Percentiles rank a stretch among this genome's conserved stretches.
phyloP scores from a whole-genome alignment of 2,888 invertebrate genomes.

The Allygus modestus region DNA sequence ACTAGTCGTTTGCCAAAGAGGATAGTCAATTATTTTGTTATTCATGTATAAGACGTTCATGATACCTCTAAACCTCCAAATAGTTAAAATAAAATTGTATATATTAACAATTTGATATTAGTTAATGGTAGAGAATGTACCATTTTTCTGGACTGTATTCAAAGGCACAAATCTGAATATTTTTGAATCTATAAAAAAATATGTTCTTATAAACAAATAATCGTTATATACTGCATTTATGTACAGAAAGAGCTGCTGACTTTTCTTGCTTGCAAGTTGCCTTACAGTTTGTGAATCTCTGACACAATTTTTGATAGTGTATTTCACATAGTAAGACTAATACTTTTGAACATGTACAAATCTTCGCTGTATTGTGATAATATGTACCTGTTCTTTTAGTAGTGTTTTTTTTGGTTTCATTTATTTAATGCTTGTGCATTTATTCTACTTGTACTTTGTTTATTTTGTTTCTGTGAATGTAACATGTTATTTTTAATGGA shows the following conservation, averaged over 20 bases:
- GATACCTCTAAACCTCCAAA: too few relatives aligned
- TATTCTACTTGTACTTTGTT: neutral
- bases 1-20: constrained; percentile 31
- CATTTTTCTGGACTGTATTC: too few relatives aligned
- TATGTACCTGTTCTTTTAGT: constrained; percentile 3
- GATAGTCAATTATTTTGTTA: constrained; percentile 10
- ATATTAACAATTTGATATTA: too few relatives aligned
- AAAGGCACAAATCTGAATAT: too few relatives aligned
- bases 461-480: neutral
- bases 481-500: neutral
- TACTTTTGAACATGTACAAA: neutral
- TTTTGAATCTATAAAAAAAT: too few relatives aligned
- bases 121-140: too few relatives aligned
- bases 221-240: too few relatives aligned
- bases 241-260: too few relatives aligned
- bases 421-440: neutral
- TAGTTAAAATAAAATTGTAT: too few relatives aligned
- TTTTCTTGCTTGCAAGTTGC: neutral
- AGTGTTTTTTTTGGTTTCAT: neutral
- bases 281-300: neutral
- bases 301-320: too few relatives aligned
- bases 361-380: constrained; percentile 9
- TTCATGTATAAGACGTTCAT: too few relatives aligned
- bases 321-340: neutral
- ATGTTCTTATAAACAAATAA: too few relatives aligned